Percentiles rank a stretch among this genome's conserved stretches.
These are phyloP conservation scores for Cnemophilus loriae DNA, from an alignment of 2,113 vertebrate genomes.

Conservation along the genomic window DNA sequence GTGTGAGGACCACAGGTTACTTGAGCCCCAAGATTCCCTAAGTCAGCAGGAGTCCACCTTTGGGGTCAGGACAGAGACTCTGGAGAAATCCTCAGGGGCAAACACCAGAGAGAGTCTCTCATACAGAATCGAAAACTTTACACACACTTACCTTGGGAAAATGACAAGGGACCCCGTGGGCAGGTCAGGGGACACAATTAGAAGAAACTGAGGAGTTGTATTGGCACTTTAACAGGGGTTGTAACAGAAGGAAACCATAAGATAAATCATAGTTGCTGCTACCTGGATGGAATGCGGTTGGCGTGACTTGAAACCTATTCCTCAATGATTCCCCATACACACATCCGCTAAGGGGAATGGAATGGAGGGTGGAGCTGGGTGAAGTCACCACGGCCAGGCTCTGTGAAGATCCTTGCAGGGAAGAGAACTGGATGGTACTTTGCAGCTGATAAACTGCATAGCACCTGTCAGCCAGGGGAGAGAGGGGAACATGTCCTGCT, in stretches of 20 bases:
- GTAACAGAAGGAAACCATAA: not conserved
- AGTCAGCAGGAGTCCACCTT: not conserved
- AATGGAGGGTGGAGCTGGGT: not conserved
- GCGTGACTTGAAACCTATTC: not conserved
- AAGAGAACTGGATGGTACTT: not conserved
- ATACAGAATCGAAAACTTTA: not conserved
- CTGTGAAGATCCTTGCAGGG: not conserved
- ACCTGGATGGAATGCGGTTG: not conserved
- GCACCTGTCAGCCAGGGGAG: not conserved
- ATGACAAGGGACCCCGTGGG: not conserved
- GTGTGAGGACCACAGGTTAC: rapidly evolving
- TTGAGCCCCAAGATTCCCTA: no score
- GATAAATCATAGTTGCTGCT: not conserved
- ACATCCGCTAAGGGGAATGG: not conserved
- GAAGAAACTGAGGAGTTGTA: not conserved
- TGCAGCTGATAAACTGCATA: not conserved
- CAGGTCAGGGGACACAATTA: not conserved
- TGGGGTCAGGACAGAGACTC: not conserved
- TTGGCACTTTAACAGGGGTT: not conserved
- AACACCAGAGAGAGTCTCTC: not conserved
- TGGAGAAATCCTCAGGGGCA: not conserved
- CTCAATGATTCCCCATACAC: not conserved
- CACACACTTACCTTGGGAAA: not conserved
- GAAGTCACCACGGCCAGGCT: not conserved
- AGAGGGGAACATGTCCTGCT: not conserved